These are phyloP conservation scores for Sebastes matsubarae DNA, from an alignment of 2,797 vertebrate species.

Conservation along the genomic window DNA sequence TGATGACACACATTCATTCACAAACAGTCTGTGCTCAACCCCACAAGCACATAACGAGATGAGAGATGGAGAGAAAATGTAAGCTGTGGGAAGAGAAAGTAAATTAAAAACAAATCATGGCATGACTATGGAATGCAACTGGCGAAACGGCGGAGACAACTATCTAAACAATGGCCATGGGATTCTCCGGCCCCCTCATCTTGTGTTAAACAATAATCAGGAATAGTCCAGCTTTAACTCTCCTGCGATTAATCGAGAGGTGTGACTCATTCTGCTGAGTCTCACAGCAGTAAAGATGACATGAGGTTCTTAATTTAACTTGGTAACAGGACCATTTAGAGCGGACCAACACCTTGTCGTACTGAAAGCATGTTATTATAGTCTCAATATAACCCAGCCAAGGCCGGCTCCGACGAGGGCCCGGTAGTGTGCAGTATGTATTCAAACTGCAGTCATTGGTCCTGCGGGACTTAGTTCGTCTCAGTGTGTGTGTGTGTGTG, in stretches of 20 bases:
- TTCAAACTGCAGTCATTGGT: slow-evolving; percentile 68
- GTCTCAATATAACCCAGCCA: slow-evolving; percentile 40
- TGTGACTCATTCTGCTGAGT: slow-evolving; percentile 19
- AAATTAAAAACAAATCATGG: slow-evolving; percentile 73
- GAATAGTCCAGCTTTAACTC: slow-evolving; percentile 21
- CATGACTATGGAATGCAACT: slow-evolving; percentile 48
- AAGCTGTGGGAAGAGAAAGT: slow-evolving; percentile 69
- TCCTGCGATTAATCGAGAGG: slow-evolving; percentile 7
- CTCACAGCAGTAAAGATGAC: slow-evolving; percentile 36
- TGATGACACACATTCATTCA: slow-evolving; percentile 59
- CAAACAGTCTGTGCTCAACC: slow-evolving; percentile 30
- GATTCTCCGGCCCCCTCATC: slow-evolving; percentile 39
- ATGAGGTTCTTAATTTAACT: slow-evolving; percentile 35
- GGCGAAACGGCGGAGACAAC: slow-evolving; percentile 43
- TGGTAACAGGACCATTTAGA: slow-evolving; percentile 31
- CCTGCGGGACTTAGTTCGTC: slow-evolving; percentile 44
- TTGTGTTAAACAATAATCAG: slow-evolving; percentile 47
- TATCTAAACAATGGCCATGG: slow-evolving; percentile 55
- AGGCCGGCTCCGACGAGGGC: slow-evolving; percentile 30
- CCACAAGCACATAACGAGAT: slow-evolving; percentile 52
- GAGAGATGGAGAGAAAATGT: slow-evolving; percentile 66
- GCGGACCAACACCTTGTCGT: slow-evolving; percentile 43
- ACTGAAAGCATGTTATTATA: slow-evolving; percentile 56
- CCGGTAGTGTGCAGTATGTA: slow-evolving; percentile 39
- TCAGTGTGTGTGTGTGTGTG: slow-evolving; percentile 33